These are phyloP conservation scores for Drosophila kohkoa DNA, from an alignment of 1,140 invertebrate species.

Conservation along the genomic window DNA sequence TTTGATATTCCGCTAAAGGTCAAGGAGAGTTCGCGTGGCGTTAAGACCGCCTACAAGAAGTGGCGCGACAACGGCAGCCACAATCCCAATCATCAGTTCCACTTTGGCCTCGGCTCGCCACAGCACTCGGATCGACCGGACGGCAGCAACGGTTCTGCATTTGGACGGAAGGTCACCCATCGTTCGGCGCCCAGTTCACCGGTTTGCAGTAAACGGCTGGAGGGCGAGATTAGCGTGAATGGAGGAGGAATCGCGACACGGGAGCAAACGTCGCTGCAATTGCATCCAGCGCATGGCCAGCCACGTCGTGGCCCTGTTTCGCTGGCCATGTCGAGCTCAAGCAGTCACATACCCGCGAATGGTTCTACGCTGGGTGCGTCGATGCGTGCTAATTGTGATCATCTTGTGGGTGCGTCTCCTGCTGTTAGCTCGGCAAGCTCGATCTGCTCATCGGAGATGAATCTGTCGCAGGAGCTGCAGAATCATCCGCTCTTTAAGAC, in stretches of 20 bases:
- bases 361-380: conserved; percentile 63
- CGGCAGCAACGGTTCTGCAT: conserved; percentile 80
- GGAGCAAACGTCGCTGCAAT: conserved; percentile 39
- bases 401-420: conserved; percentile 80
- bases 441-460: conserved; percentile 84
- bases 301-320: conserved; percentile 66
- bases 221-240: conserved; percentile 39
- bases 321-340: conserved; percentile 82
- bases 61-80: conserved; percentile 85
- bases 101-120: conserved; percentile 78
- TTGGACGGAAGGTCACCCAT: conserved; percentile 63
- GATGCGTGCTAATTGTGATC: conserved; percentile 66
- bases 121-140: conserved; percentile 84
- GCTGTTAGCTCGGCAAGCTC: conserved; percentile 82
- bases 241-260: conserved; percentile 10
- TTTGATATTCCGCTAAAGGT: conserved; percentile 85
- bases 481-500: conserved; percentile 84
- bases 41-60: conserved; percentile 91
- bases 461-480: conserved; percentile 83
- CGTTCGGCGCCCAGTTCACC: conserved; percentile 90
- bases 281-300: conserved; percentile 21
- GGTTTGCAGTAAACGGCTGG: conserved; percentile 85
- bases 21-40: conserved; percentile 91
- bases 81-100: conserved; percentile 71
- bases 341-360: conserved; percentile 79